Evolutionary conservation across 2,888 invertebrate genomes (phyloP), one percentile per base, ranked within the genome.

Genomic region (Ochropleura leucogaster): DNA sequence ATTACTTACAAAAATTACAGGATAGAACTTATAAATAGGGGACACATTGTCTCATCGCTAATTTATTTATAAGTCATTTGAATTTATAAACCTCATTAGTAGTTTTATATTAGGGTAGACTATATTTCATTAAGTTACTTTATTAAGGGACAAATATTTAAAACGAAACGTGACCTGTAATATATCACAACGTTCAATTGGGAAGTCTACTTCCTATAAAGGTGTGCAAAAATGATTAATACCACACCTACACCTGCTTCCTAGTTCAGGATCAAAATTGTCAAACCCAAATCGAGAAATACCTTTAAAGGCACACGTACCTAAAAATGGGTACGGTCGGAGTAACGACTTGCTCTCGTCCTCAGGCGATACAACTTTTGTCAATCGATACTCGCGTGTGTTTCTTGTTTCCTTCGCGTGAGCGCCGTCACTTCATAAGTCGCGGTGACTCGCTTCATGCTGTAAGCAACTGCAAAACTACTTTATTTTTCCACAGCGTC

Each of bases 221-320:
- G 6, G 30, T 20, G 40, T 47, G 46, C 30, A n/a, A 9, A 7
- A 63, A 53, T 63, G 7, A 63, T 42, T 53, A 62, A 46, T 47
- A 62, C 12, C 20, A 42, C 42, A 10, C 2, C 12, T 62, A 12
- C 30, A 74, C 30, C 44, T 42, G 65, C 18, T 76, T 74, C 66
- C 65, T 53, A 16, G 77, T 55, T 10, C 7, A 10, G 46, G 64
- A 55, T 64, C 20, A 51, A 63, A 0, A 20, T 7, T 73, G 77
- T 42, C 77, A 65, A 42, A 65, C 18, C 73, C 55, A 47, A 47
- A 65, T 77, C 53, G 77, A 18, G 40, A 14, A 64, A 20, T 74
- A 59, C 14, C 20, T 40, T 14, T 18, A 69, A 51, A 20, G 51
- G 62, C 20, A 16, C 0, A 12, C 3, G 9, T 40, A n/a, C 44